Evolutionary conservation across 2,797 vertebrate genomes (phyloP).

Genomic region (Rhabdomys pumilio): DNA sequence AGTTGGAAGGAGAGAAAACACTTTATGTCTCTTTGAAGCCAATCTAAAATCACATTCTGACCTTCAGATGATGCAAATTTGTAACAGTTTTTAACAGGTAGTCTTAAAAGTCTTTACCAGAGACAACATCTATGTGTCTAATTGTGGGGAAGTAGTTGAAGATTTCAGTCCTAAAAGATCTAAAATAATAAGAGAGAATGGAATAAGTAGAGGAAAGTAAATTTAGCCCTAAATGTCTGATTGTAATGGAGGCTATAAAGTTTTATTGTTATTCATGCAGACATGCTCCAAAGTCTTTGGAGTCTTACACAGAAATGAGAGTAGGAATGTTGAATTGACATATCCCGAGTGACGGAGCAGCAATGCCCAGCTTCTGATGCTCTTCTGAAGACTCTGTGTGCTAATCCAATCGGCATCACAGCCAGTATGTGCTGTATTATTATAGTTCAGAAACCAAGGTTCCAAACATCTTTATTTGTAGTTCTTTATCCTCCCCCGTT

Average conservation of each 20-base stretch:
- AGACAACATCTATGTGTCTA: slow-evolving; percentile 26
- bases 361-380: background rate
- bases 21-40: slow-evolving; percentile 33
- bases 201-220: background rate
- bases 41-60: background rate
- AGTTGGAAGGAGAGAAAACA: background rate
- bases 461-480: background rate
- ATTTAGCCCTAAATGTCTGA: slow-evolving; percentile 52
- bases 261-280: slow-evolving; percentile 17
- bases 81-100: slow-evolving; percentile 56
- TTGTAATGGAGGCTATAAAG: background rate
- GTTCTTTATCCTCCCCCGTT: background rate
- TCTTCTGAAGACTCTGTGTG: background rate
- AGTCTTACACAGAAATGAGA: background rate
- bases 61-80: slow-evolving; percentile 58
- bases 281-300: background rate
- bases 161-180: slow-evolving; percentile 18
- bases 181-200: background rate
- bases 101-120: background rate
- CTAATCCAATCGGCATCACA: slow-evolving; percentile 11
- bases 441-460: slow-evolving; percentile 25
- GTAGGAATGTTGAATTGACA: background rate
- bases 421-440: background rate
- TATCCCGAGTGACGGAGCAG: background rate
- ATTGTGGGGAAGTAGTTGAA: background rate